Percentiles rank a stretch among this genome's conserved stretches.
Evolutionary conservation across 2,888 invertebrate genomes (phyloP).

Genomic region (Apomyelois bistriatella): DNA sequence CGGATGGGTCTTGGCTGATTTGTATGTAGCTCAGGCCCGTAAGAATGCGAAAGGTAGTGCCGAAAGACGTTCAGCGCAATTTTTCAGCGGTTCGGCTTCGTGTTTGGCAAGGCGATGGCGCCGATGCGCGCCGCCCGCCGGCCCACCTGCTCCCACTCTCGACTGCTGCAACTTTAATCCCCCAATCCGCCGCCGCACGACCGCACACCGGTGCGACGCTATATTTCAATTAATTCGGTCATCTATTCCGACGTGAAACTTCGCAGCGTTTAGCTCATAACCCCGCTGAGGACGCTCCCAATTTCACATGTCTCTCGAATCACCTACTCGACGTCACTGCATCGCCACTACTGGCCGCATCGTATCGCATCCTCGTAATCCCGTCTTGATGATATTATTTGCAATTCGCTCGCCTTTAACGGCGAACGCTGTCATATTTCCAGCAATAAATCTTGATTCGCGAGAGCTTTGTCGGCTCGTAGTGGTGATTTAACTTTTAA

Average conservation of each 20-base stretch:
- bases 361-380: conserved; percentile 25
- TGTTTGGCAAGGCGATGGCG: conserved; percentile 64
- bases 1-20: conserved; percentile 48
- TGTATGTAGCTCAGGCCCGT: conserved; percentile 65
- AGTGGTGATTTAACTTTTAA: conserved; percentile 50
- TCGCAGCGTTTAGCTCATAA: conserved; percentile 59
- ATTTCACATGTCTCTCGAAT: conserved; percentile 32
- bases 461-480: conserved; percentile 38
- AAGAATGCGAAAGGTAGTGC: conserved; percentile 55
- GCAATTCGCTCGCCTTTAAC: conserved; percentile 25
- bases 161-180: conserved; percentile 73
- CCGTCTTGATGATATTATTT: conserved; percentile 22
- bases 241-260: conserved; percentile 65
- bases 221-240: conserved; percentile 77
- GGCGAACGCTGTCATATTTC: conserved; percentile 36
- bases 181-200: conserved; percentile 66
- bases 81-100: conserved; percentile 72
- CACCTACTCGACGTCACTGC: conserved; percentile 35
- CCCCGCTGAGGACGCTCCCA: conserved; percentile 33
- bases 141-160: conserved; percentile 59
- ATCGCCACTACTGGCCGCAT: conserved; percentile 18
- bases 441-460: conserved; percentile 42
- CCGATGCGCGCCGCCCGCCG: conserved; percentile 43
- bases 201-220: conserved; percentile 65
- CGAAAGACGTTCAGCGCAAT: conserved; percentile 70